Base-by-base conservation (phyloP, 1,140 invertebrate genomes). In the Drosophila cardini region DNA sequence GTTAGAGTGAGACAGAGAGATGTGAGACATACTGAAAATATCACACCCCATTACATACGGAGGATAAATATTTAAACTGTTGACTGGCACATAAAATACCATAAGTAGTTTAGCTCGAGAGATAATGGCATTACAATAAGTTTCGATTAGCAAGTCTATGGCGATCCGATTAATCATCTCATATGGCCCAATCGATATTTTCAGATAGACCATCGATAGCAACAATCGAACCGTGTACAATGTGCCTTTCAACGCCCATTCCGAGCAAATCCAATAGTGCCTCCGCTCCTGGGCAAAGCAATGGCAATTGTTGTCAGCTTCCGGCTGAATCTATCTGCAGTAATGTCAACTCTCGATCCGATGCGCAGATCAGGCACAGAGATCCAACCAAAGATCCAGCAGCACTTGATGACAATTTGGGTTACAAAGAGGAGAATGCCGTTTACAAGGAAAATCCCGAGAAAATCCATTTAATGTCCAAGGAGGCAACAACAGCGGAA, bases 201-300 rank as follows among this genome's bases (percentile, higher is more conserved):
- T 6, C 48, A 84, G 75, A 15, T 48, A 18, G 48, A 63, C 34
- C 50, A 53, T 18, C 45, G 21, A 50, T 9, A 46, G 4, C 13
- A 15, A 18, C 8, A 1, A 48, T 26, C 11, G 13, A 18, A 10
- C 36, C 1, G 38, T 30, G 38, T 57, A 79, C 45, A 16, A 91
- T 91, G 90, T 91, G 90, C 84, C 90, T 91, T 78, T 91, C 90
- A 21, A 83, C 83, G 45, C 86, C 86, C 30, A 73, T 80, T 1
- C 57, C 75, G 16, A 73, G 50, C 18, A 32, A 72, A 30, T 8
- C 55, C 32, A 63, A n/a, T 48, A 3, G 18, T 34, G 11, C 10
- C 63, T 34, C 42, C 10, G 26, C 16, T 4, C 30, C 57, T 4
- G 30, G 38, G 9, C 73, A 63, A 6, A 76, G 76, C 34, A 79